A percentile compares a stretch with the other conserved stretches of the same genome.
These are phyloP conservation scores for Yponomeuta plumbellus DNA, from an alignment of 2,888 invertebrate genomes.

Conservation along the genomic window DNA sequence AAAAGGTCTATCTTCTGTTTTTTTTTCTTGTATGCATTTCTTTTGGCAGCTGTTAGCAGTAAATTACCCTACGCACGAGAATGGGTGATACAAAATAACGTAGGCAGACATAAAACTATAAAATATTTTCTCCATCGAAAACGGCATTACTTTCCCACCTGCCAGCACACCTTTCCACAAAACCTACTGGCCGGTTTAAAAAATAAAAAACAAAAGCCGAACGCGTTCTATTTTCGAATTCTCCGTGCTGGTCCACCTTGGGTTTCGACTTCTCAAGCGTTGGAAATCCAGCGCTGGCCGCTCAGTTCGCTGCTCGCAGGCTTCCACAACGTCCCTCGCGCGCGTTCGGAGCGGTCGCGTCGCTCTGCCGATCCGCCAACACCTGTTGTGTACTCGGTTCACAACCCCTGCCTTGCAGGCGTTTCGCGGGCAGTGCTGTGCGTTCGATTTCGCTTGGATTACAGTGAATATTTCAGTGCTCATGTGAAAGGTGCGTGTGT, in stretches of 20 bases:
- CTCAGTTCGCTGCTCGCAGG: not conserved
- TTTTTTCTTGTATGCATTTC: no score
- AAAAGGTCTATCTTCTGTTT: no score
- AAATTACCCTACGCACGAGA: no score
- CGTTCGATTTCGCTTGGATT: constrained; percentile 32
- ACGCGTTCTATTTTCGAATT: constrained; percentile 24
- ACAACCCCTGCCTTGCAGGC: not conserved
- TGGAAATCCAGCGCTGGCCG: not conserved
- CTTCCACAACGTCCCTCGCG: constrained; percentile 43
- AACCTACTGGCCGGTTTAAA: not conserved
- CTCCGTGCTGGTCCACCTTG: not conserved
- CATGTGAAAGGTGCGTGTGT: constrained; percentile 14
- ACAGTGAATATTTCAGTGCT: constrained; percentile 44
- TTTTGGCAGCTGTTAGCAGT: no score
- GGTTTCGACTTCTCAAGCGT: not conserved
- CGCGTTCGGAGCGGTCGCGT: constrained; percentile 38
- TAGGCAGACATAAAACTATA: no score
- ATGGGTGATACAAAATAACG: no score
- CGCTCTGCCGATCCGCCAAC: constrained; percentile 19
- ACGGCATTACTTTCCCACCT: not conserved
- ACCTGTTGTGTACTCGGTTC: constrained; percentile 20
- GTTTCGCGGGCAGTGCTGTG: not conserved
- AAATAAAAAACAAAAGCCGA: not conserved
- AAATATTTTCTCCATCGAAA: no score
- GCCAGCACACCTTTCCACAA: not conserved